Evolutionary conservation across 1,140 invertebrate genomes (phyloP).

Genomic region (Hylyphantes graminicola): DNA sequence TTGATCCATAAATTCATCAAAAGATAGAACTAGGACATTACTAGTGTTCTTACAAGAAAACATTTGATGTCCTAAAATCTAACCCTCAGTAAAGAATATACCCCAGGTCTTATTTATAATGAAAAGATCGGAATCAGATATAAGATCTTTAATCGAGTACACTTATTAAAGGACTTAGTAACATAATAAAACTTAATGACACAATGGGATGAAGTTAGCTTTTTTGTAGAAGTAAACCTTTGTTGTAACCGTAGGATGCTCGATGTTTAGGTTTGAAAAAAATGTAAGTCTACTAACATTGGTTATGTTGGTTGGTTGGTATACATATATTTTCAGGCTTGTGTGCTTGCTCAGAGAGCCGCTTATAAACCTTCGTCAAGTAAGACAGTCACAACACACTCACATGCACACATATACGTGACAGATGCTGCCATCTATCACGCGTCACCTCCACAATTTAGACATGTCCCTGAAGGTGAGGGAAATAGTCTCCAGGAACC

Average conservation of each 20-base stretch:
- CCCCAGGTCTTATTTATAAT: conserved; percentile 28
- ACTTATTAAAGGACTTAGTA: conserved; percentile 27
- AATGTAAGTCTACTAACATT: neutral
- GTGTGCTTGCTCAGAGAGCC: neutral
- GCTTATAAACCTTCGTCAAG: no score
- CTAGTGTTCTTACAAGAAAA: no score
- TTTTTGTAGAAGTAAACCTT: conserved; percentile 39
- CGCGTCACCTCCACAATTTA: no score
- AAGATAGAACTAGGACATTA: no score
- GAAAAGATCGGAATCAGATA: conserved; percentile 42
- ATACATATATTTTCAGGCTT: conserved; percentile 3
- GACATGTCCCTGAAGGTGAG: no score
- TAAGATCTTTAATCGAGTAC: conserved; percentile 34
- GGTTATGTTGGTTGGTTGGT: conserved; percentile 31
- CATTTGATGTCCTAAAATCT: no score
- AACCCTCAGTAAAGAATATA: conserved; percentile 17
- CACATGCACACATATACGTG: no score
- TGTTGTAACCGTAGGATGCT: neutral
- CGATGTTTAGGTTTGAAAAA: neutral
- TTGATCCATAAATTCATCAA: no score
- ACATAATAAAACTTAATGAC: conserved; percentile 51
- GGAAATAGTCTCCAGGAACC: no score
- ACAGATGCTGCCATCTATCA: no score
- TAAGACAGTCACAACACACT: no score
- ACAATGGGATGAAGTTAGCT: conserved; percentile 17